These are phyloP conservation scores for Australoheros scitulus DNA, from an alignment of 2,113 vertebrate genomes.

Conservation along the genomic window DNA sequence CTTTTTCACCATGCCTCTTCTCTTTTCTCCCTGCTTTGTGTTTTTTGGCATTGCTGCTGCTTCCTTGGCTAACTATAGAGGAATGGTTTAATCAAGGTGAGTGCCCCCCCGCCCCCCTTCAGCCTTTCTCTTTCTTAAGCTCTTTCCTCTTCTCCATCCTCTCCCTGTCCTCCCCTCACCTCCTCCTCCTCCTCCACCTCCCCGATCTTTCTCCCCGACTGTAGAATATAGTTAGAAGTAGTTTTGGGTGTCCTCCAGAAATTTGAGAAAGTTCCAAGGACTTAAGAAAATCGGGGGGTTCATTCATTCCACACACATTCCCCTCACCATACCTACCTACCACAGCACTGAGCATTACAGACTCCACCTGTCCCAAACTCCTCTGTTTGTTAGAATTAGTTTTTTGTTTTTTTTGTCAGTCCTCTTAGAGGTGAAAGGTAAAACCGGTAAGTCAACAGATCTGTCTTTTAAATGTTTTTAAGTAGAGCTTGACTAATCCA, in stretches of 20 bases:
- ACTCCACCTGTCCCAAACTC: background rate
- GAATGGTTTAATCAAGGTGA: slow-evolving; percentile 99
- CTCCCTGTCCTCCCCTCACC: background rate
- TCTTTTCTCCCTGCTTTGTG: slow-evolving; percentile 79
- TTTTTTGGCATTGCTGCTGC: slow-evolving; percentile 86
- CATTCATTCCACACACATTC: slow-evolving; percentile 39
- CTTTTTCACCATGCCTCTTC: slow-evolving; percentile 80
- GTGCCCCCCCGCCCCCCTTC: slow-evolving; percentile 65
- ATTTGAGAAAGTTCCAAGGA: slow-evolving; percentile 36
- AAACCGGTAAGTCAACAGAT: slow-evolving; percentile 37
- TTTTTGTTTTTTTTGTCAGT: background rate
- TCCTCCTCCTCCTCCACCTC: slow-evolving; percentile 23
- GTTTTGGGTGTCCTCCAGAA: slow-evolving; percentile 57
- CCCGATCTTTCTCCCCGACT: slow-evolving; percentile 19
- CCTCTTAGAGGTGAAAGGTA: slow-evolving; percentile 6
- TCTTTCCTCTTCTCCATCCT: slow-evolving; percentile 3
- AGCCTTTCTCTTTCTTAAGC: slow-evolving; percentile 35
- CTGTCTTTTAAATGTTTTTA: background rate
- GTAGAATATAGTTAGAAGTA: slow-evolving; percentile 62
- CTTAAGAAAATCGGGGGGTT: slow-evolving; percentile 28
- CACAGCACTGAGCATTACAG: slow-evolving; percentile 1
- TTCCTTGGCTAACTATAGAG: slow-evolving; percentile 93
- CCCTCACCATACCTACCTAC: background rate
- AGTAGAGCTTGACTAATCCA: slow-evolving; percentile 49
- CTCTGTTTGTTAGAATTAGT: slow-evolving; percentile 14